Base-by-base conservation (phyloP, 2,797 vertebrate genomes). In the Eleutherodactylus coqui region DNA sequence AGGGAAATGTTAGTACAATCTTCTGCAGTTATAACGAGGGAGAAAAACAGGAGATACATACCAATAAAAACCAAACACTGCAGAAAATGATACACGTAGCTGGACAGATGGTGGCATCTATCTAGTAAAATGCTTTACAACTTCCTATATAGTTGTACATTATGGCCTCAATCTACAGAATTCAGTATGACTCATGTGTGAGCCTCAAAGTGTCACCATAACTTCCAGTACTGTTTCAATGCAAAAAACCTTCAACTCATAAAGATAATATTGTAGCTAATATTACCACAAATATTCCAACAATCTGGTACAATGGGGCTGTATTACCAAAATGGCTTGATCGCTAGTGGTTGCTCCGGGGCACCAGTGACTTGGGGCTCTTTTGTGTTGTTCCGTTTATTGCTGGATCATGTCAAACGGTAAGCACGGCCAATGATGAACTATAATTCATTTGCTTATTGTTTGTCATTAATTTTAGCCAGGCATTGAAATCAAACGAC, bases 21-120 rank as follows among this genome's bases (percentile, higher is more conserved):
- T 49, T 75, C 27, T 75, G 73, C 43, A 75, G 29, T 29, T 51
- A 32, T 51, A 75, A 49, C 24, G 24, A 51, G 73, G 27, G 45
- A 75, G 41, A 75, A 29, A 72, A 45, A 36, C 64, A 69, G 64
- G 34, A 69, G 19, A 43, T 24, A 72, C 69, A 73, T n/a, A 73
- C 16, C 69, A 73, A 38, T 69, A 38, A 73, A 72, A 72, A 72
- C 69, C 69, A 72, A 73, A 45, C 69, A 73, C 69, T 73, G 69
- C 69, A 45, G 69, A 73, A 73, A 45, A 45, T 27, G n/a, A 73
- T 45, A n/a, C 67, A 70, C 16, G 24, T 38, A 36, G 69, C 41
- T 16, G 6, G 38, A 70, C 36, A 41, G 36, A 69, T 38, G 24
- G 24, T 45, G 24, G 19, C n/a, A n/a, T 9, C 4, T 43, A 27